Evolutionary conservation across 2,797 vertebrate species (phyloP).

Genomic region (Discoglossus pictus): DNA sequence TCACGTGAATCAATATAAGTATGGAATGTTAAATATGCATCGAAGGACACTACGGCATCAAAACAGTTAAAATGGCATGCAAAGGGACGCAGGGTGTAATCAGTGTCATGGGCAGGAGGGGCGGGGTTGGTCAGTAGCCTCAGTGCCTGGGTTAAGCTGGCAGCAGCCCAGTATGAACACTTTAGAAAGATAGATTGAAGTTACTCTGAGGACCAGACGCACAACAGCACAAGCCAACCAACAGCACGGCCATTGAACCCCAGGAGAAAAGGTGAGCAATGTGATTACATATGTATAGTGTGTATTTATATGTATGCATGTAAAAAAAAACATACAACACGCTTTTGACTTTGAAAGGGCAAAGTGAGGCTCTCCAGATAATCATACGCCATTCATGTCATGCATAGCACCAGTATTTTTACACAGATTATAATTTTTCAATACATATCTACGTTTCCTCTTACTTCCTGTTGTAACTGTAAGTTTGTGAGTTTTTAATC

Average conservation of each 20-base stretch:
- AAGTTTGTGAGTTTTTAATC: too few species aligned
- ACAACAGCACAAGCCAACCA: slow-evolving; percentile 14
- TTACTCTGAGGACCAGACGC: slow-evolving; percentile 25
- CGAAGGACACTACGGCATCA: not conserved
- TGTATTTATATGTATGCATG: too few species aligned
- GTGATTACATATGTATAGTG: not conserved
- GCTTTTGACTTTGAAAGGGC: too few species aligned
- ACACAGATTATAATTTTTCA: too few species aligned
- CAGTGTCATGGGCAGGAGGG: slow-evolving; percentile 29
- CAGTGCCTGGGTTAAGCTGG: slow-evolving; percentile 17
- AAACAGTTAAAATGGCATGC: slow-evolving; percentile 39
- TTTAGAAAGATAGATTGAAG: slow-evolving; percentile 40
- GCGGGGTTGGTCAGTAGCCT: slow-evolving; percentile 19
- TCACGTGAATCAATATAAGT: too few species aligned
- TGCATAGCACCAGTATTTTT: too few species aligned
- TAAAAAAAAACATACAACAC: too few species aligned
- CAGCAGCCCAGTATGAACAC: slow-evolving; percentile 30
- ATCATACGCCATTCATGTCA: too few species aligned
- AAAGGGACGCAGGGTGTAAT: slow-evolving; percentile 28
- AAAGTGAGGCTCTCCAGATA: too few species aligned
- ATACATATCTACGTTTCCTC: too few species aligned
- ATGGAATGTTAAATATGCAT: too few species aligned
- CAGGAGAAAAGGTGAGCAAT: slow-evolving; percentile 36
- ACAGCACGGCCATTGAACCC: slow-evolving; percentile 12
- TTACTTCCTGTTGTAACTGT: too few species aligned